Base-by-base conservation (phyloP, 1,140 invertebrate species). In the Drosophila serrata region DNA sequence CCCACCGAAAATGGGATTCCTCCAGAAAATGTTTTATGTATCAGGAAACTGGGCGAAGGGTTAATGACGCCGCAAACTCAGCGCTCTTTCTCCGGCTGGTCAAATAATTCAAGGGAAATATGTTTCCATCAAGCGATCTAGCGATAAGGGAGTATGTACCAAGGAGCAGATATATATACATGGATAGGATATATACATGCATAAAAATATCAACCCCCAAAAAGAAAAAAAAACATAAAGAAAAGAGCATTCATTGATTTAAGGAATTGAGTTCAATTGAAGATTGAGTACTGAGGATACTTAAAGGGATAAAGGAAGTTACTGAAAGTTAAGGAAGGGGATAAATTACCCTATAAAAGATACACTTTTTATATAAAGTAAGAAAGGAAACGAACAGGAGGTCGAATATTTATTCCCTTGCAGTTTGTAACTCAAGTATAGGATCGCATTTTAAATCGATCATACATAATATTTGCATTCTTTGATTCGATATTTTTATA, bases 11-110 rank as follows among this genome's bases (percentile, higher is more conserved):
- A n/a, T n/a, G n/a, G n/a, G 70, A 56, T 69, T 39, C 63, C 33
- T 17, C 29, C 43, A 48, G 42, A 49, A 58, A 81, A 84, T 85
- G 72, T 84, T 85, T 84, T 77, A 82, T 82, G 74, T 82, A 77
- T 72, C 57, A 60, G 74, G 68, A 75, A 79, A 80, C 77, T 58
- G 49, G 49, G 56, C 62, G 60, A 78, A 70, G 82, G 82, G 82
- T 81, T 82, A 86, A 87, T 86, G 79, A 69, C 74, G 31, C 51
- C n/a, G 46, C 46, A 49, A 49, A 31, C 27, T 49, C 48, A 31
- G 27, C 27, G 37, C 46, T 43, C n/a, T n/a, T n/a, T n/a, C n/a
- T n/a, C n/a, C 15, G 46, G 37, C 48, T 55, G 37, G 42, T 64
- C 43, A 64, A 33, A 72, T 49, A 57, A 35, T 75, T 75, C 69